Evolutionary conservation across 2,888 invertebrate genomes (phyloP).

Genomic region (Coenonympha arcania): DNA sequence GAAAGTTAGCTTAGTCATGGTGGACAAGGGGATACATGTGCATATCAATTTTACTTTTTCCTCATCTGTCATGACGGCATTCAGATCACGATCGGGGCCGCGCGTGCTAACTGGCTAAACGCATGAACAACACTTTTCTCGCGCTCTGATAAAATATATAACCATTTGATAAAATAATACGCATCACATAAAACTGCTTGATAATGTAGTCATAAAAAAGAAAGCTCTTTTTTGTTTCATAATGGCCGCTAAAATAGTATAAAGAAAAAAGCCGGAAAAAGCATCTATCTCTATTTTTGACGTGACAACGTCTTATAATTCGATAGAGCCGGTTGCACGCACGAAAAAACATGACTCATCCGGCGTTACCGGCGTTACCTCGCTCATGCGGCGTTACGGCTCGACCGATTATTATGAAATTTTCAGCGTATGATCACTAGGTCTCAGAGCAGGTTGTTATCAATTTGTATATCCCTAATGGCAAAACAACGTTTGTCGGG

Average conservation of each 20-base stretch:
- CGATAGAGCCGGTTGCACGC: too few species aligned
- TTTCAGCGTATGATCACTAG: too few species aligned
- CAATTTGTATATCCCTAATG: too few species aligned
- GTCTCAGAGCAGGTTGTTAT: too few species aligned
- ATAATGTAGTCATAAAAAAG: constrained; percentile 24
- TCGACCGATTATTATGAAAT: too few species aligned
- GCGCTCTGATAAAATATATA: constrained; percentile 32
- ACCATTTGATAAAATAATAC: constrained; percentile 27
- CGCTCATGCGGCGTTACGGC: too few species aligned
- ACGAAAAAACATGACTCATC: too few species aligned
- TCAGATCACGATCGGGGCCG: constrained; percentile 67
- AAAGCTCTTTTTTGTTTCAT: constrained; percentile 19
- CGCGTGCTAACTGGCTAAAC: constrained; percentile 54
- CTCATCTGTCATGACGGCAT: constrained; percentile 60
- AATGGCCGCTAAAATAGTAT: background rate
- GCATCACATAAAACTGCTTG: constrained; percentile 24
- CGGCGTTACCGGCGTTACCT: too few species aligned
- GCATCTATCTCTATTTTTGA: too few species aligned
- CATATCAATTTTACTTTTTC: constrained; percentile 71
- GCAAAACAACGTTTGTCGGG: too few species aligned
- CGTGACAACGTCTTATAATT: too few species aligned
- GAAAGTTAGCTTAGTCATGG: constrained; percentile 60
- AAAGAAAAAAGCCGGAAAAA: background rate
- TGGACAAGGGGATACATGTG: constrained; percentile 48
- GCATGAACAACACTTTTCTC: constrained; percentile 28